Evolutionary conservation across 2,113 vertebrate genomes (phyloP), one percentile per base, ranked within the genome.

Genomic region (Centrocercus urophasianus): DNA sequence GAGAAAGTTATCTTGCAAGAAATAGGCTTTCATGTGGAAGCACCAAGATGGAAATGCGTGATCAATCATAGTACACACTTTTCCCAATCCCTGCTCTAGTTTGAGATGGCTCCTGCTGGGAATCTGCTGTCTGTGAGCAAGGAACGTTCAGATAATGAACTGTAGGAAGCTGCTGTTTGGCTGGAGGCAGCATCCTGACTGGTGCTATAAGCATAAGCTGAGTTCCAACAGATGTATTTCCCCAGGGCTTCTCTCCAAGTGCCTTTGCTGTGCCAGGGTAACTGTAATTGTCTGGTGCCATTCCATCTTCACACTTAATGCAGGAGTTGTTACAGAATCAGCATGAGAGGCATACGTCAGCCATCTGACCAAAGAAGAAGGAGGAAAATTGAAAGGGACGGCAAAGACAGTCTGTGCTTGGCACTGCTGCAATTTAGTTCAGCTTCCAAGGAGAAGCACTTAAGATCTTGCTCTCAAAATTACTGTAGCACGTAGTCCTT

Each of bases 201-300:
- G 60, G 56, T 30, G 27, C 14, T 43, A 27, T 72, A 48, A 52
- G 42, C 13, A 25, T 65, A 19, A 65, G 28, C 38, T 47, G 28
- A 52, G 16, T 8, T 77, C 30, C 13, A 15, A 27, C 60, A 57
- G 24, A 43, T 38, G 7, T 43, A 5, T 13, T 30, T 82, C n/a
- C 9, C 0, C 27, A 61, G 22, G 34, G 30, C 22, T 72, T 60
- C 42, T n/a, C 52, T 72, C 25, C 82, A 60, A 1, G 50, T 60
- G 64, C 43, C 13, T 75, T 59, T 80, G 56, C 56, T 20, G 2
- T 16, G n/a, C 25, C n/a, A 61, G n/a, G n/a, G 21, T 45, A n/a
- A 14, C 34, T 0, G 1, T 27, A 59, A 20, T 47, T 1, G 0
- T 24, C 50, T 32, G 7, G 27, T 59, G 28, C 38, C 36, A 8